phyloP scores from a whole-genome alignment of 2,113 vertebrate genomes.

The Sylvia atricapilla region DNA sequence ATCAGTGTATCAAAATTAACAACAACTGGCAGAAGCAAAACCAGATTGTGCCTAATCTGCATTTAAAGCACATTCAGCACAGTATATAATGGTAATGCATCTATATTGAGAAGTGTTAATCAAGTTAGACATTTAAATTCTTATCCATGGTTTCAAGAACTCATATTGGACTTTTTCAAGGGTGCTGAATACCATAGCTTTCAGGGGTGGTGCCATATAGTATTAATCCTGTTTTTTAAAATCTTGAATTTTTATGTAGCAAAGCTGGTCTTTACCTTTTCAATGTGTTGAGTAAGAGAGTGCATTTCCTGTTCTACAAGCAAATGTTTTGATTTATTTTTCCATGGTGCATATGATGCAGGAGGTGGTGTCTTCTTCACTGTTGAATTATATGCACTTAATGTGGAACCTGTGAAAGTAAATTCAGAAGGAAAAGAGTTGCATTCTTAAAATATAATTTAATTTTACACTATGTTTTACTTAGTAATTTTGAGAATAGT shows the following conservation, averaged over 20 bases:
- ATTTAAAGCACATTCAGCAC: not conserved
- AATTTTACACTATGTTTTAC: not conserved
- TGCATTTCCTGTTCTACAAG: not conserved
- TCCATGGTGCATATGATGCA: not conserved
- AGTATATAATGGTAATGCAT: not conserved
- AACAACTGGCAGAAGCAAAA: not conserved
- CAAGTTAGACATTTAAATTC: not conserved
- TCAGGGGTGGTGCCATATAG: not conserved
- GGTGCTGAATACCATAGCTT: not conserved
- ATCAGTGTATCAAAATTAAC: not conserved
- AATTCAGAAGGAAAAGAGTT: not conserved
- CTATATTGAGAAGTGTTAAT: not conserved
- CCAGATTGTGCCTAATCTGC: not conserved
- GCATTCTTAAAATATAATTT: not conserved
- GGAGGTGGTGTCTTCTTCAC: constrained; percentile 8
- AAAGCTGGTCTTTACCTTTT: constrained; percentile 43
- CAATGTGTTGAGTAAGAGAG: not conserved
- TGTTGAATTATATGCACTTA: not conserved
- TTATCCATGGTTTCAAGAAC: not conserved
- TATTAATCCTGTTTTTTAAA: not conserved
- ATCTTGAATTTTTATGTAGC: not conserved
- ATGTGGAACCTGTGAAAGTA: constrained; percentile 8
- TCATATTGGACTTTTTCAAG: not conserved
- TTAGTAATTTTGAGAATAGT: not conserved
- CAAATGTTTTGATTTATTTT: not conserved